Evolutionary conservation across 1,140 invertebrate genomes (phyloP).

Genomic region (Lanistes nyassanus): DNA sequence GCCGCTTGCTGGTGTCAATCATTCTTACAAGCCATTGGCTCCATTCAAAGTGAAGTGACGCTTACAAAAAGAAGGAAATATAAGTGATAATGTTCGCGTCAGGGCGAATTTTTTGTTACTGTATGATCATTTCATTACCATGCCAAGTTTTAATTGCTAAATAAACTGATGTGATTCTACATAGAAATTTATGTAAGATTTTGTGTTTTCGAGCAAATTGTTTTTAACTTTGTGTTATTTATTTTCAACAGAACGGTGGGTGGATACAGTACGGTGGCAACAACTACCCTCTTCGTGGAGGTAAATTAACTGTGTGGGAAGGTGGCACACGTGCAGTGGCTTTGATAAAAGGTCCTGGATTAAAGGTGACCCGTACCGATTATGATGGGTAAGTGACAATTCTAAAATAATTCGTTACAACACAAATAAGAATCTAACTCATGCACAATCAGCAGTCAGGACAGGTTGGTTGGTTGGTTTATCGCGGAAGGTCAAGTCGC

Average conservation of each 20-base stretch:
- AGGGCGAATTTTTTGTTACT: no score
- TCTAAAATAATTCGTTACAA: no score
- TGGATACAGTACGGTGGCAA: conserved; percentile 41
- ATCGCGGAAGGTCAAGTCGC: no score
- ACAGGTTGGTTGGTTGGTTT: no score
- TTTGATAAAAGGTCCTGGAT: conserved; percentile 55
- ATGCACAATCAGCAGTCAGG: no score
- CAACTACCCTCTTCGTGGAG: conserved; percentile 45
- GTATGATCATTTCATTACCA: no score
- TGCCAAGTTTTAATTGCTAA: background rate
- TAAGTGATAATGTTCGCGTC: background rate
- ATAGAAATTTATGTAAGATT: background rate
- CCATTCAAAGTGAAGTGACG: no score
- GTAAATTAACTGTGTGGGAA: conserved; percentile 45
- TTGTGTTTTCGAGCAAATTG: background rate
- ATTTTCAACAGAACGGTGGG: conserved; percentile 61
- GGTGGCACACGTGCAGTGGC: conserved; percentile 48
- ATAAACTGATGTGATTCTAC: background rate
- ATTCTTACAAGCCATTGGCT: background rate
- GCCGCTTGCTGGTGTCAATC: background rate
- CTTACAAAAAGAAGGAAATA: background rate
- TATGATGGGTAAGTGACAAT: conserved; percentile 50
- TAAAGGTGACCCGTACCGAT: conserved; percentile 33
- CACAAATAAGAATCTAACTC: no score
- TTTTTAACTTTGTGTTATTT: no score